A percentile compares a stretch with the other conserved stretches of the same genome.
Conservation (phyloP, 2,888 invertebrate species). For the Limenitis camilla region DNA sequence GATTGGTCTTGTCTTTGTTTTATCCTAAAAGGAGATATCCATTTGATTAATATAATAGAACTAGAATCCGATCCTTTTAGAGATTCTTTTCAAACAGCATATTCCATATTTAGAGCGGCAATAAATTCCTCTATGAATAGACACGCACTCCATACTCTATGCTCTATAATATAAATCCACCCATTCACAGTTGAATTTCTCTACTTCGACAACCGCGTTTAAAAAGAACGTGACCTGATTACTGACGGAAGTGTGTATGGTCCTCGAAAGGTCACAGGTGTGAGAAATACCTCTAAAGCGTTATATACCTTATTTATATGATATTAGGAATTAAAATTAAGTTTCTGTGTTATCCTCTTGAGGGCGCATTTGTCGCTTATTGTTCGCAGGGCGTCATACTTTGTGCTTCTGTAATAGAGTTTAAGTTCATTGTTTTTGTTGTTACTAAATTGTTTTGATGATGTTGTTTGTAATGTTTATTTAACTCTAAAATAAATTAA, state of each 20-base stretch:
- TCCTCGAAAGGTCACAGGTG: conserved; percentile 50
- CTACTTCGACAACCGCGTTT: conserved; percentile 48
- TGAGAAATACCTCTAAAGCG: conserved; percentile 23
- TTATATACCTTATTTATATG: conserved; percentile 35
- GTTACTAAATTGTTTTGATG: conserved; percentile 26
- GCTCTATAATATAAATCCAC: conserved; percentile 14
- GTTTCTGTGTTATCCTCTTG: conserved; percentile 25
- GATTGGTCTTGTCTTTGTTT: too few species aligned
- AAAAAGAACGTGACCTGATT: conserved; percentile 72
- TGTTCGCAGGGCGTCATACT: conserved; percentile 51
- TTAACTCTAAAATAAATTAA: not conserved
- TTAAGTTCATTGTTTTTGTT: conserved; percentile 32
- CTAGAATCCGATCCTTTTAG: not conserved
- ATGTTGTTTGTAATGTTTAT: conserved; percentile 6
- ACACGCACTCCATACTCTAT: conserved; percentile 24
- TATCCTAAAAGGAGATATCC: too few species aligned
- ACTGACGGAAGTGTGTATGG: conserved; percentile 62
- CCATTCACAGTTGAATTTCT: conserved; percentile 30
- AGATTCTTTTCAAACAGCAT: not conserved
- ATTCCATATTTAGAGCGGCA: conserved; percentile 22
- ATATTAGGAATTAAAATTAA: conserved; percentile 32
- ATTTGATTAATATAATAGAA: not conserved
- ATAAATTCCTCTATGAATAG: conserved; percentile 32
- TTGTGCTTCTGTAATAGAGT: conserved; percentile 45
- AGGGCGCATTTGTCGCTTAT: conserved; percentile 43